Percentiles rank a stretch among this genome's conserved stretches.
Conservation (phyloP, 2,888 invertebrate species). For the Xanthia togata region DNA sequence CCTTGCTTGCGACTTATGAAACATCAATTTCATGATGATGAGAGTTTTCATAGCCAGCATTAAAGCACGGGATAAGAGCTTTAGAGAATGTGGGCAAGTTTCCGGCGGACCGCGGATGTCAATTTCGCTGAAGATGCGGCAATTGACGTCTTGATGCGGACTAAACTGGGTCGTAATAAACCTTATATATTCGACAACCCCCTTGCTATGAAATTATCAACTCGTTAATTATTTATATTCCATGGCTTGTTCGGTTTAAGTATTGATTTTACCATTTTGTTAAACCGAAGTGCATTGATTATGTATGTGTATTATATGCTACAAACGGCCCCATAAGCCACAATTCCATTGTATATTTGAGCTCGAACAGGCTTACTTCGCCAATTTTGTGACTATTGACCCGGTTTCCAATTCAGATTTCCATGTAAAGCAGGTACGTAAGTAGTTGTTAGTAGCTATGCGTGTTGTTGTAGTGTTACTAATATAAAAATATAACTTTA, state of each 20-base stretch:
- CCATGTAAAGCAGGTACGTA: constrained; percentile 59
- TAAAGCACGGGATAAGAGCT: constrained; percentile 21
- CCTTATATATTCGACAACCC: constrained; percentile 47
- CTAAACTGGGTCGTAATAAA: constrained; percentile 43
- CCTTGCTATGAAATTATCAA: constrained; percentile 58
- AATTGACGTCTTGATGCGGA: constrained; percentile 48
- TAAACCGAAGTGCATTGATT: constrained; percentile 68
- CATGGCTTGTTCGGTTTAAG: constrained; percentile 68
- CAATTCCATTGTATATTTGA: constrained; percentile 62
- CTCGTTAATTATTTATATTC: constrained; percentile 74
- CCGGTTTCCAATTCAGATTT: constrained; percentile 63
- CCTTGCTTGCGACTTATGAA: background rate
- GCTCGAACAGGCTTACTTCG: constrained; percentile 61
- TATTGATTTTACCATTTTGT: constrained; percentile 79
- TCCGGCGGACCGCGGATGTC: constrained; percentile 10
- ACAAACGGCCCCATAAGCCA: constrained; percentile 56
- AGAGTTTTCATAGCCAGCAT: constrained; percentile 3
- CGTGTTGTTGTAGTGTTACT: constrained; percentile 39
- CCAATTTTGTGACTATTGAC: constrained; percentile 66
- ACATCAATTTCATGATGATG: constrained; percentile 1
- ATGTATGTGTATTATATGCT: constrained; percentile 61
- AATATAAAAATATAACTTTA: background rate
- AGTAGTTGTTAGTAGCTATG: constrained; percentile 38
- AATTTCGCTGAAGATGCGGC: constrained; percentile 32
- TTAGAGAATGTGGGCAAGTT: constrained; percentile 10